Evolutionary conservation across 2,888 invertebrate species (phyloP), one percentile per base, ranked within the genome.

Genomic region (Heteropelma amictum): DNA sequence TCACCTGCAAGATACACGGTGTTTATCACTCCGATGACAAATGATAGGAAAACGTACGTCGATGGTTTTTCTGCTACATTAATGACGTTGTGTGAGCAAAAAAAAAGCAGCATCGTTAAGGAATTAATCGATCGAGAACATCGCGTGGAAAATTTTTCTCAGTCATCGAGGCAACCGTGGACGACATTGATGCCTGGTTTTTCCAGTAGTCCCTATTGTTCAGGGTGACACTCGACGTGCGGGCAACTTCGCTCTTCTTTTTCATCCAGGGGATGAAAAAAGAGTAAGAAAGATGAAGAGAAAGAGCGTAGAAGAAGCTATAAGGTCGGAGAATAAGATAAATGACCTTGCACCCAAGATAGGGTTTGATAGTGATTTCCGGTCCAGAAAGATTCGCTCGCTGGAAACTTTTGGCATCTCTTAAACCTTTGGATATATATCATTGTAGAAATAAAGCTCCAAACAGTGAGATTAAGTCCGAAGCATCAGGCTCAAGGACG

Each of bases 261-360:
- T 23, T 30, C 21, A n/a, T n/a, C n/a, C n/a, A n/a, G n/a, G n/a
- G n/a, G n/a, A n/a, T n/a, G n/a, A n/a, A n/a, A n/a, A n/a, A n/a
- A n/a, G n/a, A n/a, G n/a, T n/a, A n/a, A n/a, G n/a, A n/a, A n/a
- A n/a, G n/a, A n/a, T 10, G 17, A 8, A 12, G 21, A 33, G 17
- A 51, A 21, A n/a, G 21, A 1, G 12, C 10, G 35, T 8, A n/a
- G 23, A 5, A n/a, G 10, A 19, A 17, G n/a, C 12, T 14, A 49
- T 51, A 38, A 30, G 33, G 17, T 40, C 17, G 28, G 33, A n/a
- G 64, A 60, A 60, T 54, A 70, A 74, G 70, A 70, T 54, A 65
- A 65, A 74, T 74, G 70, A 70, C 33, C 26, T 26, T 17, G 23
- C 26, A 19, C 17, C n/a, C 17, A 26, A 56, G 12, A 10, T 7